phyloP scores from a whole-genome alignment of 2,113 vertebrate species.

The Esox niger region DNA sequence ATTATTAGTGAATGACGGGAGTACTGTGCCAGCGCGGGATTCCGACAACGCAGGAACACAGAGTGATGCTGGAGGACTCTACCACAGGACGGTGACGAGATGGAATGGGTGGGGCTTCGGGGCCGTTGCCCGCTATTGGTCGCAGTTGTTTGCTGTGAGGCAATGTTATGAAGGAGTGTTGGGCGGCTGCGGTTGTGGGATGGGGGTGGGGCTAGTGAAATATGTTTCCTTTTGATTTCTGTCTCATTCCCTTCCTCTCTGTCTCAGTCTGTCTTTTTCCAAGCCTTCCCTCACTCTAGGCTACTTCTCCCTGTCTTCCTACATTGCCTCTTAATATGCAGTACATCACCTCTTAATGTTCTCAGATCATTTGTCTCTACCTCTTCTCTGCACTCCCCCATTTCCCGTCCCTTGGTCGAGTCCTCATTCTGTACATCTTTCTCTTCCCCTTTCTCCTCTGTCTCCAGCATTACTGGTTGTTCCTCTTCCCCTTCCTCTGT shows the following conservation, averaged over 20 bases:
- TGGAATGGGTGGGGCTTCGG: neutral
- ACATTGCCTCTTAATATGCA: too few relatives aligned
- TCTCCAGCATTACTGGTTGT: too few relatives aligned
- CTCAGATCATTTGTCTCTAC: neutral
- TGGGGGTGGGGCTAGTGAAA: neutral
- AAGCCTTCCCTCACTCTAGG: neutral
- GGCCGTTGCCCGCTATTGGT: slow-evolving; percentile 6
- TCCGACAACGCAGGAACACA: neutral
- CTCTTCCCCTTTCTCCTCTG: neutral
- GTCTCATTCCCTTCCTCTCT: neutral
- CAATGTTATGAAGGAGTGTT: neutral
- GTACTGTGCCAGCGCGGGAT: slow-evolving; percentile 1
- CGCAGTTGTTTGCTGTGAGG: neutral
- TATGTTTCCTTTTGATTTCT: neutral
- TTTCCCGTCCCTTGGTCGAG: slow-evolving; percentile 3
- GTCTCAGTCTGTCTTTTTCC: neutral
- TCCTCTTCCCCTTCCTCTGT: neutral
- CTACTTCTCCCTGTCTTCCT: neutral
- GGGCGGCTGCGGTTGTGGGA: neutral
- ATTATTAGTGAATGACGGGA: neutral
- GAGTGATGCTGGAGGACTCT: neutral
- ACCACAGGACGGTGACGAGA: neutral
- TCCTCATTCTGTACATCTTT: neutral
- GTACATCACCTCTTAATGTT: slow-evolving; percentile 4
- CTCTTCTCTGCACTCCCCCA: neutral